Evolutionary conservation across 2,113 vertebrate species (phyloP), one percentile per base, ranked within the genome.

Genomic region (Paralichthys olivaceus): DNA sequence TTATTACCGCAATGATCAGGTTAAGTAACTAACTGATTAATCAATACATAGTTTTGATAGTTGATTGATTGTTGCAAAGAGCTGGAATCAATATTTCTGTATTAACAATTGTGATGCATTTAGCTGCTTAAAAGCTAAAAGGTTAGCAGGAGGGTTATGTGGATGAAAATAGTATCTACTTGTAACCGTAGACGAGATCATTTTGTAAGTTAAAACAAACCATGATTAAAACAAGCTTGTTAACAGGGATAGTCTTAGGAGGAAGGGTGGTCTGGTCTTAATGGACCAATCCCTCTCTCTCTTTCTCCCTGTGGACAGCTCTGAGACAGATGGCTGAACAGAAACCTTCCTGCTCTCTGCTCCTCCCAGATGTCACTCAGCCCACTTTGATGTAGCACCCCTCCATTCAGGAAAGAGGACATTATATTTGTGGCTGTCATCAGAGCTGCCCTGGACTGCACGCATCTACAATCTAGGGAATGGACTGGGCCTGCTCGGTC

Each of bases 241-340:
- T 4, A 17, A 51, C 13, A 49, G 7, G n/a, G 45, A 32, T 34
- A 11, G 45, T 49, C 17, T n/a, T n/a, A 20, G 19, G 49, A 22
- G 49, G 49, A n/a, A 53, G 73, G 80, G 81, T 77, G 87, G 84
- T 84, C 80, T 69, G 65, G 25, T 68, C 29, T 40, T 68, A 77
- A 69, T 68, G 73, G 65, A 56, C 40, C 37, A 1, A 28, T 29
- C 12, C 47, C 49, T n/a, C n/a, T n/a, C 28, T 69, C 20, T 63
- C 78, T 84, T 5, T 54, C 69, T 87, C 69, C 67, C 79, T 40
- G 74, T 63, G 83, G 74, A 70, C 74, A 7, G 6, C 37, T 45
- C 13, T 17, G 55, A 19, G 65, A 51, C 87, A 89, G 84, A 88
- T 90, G 85, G 83, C 28, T 63, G 17, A 47, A 43, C 62, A 76